Conservation (phyloP, 2,888 invertebrate genomes). For the Abrostola tripartita region DNA sequence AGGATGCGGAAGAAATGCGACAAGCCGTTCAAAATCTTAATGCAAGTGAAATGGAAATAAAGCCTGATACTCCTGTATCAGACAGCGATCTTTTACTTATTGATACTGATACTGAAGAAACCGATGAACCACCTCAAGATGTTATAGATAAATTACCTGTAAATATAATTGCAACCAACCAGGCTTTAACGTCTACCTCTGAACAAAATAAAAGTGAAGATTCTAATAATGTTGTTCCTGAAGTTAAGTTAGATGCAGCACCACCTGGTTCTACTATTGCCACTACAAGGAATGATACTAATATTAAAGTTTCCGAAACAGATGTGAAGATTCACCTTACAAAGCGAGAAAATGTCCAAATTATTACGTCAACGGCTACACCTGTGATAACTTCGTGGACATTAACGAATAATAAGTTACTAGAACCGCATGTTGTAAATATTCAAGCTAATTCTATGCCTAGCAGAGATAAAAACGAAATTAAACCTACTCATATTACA, state of each 20-base stretch:
- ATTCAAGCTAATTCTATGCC: conserved; percentile 67
- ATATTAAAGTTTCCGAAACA: conserved; percentile 65
- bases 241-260: conserved; percentile 74
- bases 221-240: conserved; percentile 67
- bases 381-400: conserved; percentile 89
- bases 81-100: conserved; percentile 95
- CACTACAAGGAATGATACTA: conserved; percentile 75
- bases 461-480: conserved; percentile 73
- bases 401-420: conserved; percentile 81
- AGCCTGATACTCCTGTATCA: conserved; percentile 95
- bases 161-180: conserved; percentile 78
- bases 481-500: conserved; percentile 76
- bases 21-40: conserved; percentile 95
- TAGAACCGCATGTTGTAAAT: conserved; percentile 79
- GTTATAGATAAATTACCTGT: conserved; percentile 75
- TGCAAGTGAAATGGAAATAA: conserved; percentile 91
- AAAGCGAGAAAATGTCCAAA: conserved; percentile 74
- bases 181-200: conserved; percentile 63
- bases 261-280: conserved; percentile 69
- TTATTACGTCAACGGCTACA: conserved; percentile 80
- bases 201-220: conserved; percentile 78
- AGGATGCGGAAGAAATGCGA: conserved; percentile 94
- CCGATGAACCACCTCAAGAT: conserved; percentile 88
- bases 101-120: conserved; percentile 95
- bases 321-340: conserved; percentile 75